A percentile compares a stretch with the other conserved stretches of the same genome.
Conservation (phyloP, 2,888 invertebrate species). For the Copidosoma aretas region DNA sequence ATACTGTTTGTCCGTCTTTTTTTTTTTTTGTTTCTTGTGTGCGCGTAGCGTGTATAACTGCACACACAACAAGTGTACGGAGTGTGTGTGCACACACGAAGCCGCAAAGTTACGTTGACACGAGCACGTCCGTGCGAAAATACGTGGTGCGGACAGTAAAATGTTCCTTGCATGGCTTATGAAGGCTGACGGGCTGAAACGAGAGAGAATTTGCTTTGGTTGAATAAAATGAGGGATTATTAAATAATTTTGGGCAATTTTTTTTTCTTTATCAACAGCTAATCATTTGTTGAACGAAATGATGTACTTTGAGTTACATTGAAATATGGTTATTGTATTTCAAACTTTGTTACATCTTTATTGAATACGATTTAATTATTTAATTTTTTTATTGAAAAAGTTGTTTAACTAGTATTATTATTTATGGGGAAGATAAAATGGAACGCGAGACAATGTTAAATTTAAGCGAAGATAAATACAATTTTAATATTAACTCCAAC, state of each 20-base stretch:
- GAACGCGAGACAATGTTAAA: not conserved
- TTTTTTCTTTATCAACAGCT: no score
- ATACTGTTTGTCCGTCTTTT: slow-evolving; percentile 9
- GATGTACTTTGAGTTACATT: no score
- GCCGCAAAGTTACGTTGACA: slow-evolving; percentile 1
- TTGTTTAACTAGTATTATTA: not conserved
- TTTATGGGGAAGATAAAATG: not conserved
- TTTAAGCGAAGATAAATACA: not conserved
- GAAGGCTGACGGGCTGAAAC: not conserved
- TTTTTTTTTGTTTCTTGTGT: not conserved
- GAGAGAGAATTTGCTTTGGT: not conserved
- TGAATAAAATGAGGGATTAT: not conserved
- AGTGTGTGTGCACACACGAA: not conserved
- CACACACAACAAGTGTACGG: slow-evolving; percentile 5
- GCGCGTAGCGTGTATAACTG: not conserved
- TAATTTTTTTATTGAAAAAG: no score
- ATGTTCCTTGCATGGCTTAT: not conserved
- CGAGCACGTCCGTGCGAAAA: not conserved
- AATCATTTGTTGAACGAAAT: no score
- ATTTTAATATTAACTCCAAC: slow-evolving; percentile 19
- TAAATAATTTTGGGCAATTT: not conserved
- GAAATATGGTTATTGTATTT: not conserved
- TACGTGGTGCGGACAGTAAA: not conserved
- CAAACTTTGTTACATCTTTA: not conserved
- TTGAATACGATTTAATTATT: no score